Conservation (phyloP, 2,113 vertebrate genomes). For the Rutilus rutilus region DNA sequence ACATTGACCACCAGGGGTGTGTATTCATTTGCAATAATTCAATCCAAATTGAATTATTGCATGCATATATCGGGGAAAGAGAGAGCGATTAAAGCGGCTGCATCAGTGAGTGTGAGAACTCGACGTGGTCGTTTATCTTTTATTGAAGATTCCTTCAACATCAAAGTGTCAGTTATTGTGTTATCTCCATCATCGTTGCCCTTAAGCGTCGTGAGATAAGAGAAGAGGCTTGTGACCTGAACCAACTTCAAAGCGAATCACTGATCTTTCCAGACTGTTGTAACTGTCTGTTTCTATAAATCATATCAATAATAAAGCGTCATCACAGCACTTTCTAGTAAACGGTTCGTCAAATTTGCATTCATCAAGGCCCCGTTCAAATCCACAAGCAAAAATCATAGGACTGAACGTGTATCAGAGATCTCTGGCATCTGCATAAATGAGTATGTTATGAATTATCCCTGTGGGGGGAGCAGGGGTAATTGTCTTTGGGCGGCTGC, state of each 20-base stretch:
- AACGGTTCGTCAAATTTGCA: neutral
- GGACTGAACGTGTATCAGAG: neutral
- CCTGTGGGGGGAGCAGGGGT: slow-evolving; percentile 18
- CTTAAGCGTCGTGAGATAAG: slow-evolving; percentile 52
- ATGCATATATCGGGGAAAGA: slow-evolving; percentile 50
- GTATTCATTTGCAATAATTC: too few relatives aligned
- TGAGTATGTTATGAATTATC: slow-evolving; percentile 48
- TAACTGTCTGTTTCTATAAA: neutral
- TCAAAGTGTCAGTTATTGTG: slow-evolving; percentile 55
- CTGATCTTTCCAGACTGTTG: slow-evolving; percentile 57
- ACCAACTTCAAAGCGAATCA: slow-evolving; percentile 57
- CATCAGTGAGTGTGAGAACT: slow-evolving; percentile 60
- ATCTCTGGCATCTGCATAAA: slow-evolving; percentile 45
- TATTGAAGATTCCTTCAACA: slow-evolving; percentile 35
- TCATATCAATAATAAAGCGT: neutral
- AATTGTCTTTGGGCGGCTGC: slow-evolving; percentile 27
- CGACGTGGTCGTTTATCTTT: slow-evolving; percentile 46
- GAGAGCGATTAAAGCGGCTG: slow-evolving; percentile 57
- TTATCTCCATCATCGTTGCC: slow-evolving; percentile 64
- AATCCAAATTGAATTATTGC: neutral
- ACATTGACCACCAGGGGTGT: neutral
- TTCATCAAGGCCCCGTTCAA: neutral
- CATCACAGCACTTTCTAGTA: slow-evolving; percentile 51
- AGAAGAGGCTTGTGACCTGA: slow-evolving; percentile 70
- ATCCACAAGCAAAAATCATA: neutral